These are phyloP conservation scores for Anthonomus grandis DNA, from an alignment of 1,140 invertebrate species.

Conservation along the genomic window DNA sequence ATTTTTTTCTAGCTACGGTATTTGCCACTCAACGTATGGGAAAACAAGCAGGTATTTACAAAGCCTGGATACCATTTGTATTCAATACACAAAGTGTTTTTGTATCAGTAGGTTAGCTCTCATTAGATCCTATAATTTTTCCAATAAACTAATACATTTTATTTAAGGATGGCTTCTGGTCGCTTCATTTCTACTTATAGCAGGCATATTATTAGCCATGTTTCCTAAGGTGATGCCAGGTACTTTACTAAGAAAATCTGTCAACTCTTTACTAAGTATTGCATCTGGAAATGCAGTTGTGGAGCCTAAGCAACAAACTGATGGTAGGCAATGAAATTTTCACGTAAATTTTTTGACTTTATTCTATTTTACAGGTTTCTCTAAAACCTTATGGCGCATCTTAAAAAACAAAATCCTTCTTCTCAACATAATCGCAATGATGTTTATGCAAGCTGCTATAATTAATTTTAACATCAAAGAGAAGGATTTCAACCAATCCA, in stretches of 20 bases:
- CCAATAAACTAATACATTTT: conserved; percentile 7
- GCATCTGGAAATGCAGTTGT: conserved; percentile 25
- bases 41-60: conserved; percentile 47
- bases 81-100: conserved; percentile 31
- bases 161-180: conserved; percentile 59
- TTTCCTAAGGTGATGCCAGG: conserved; percentile 58
- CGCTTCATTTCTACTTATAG: conserved; percentile 53
- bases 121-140: background rate
- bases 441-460: conserved; percentile 56
- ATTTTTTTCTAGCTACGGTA: too few species aligned
- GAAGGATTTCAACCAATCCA: conserved; percentile 57
- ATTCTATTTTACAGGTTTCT: conserved; percentile 48
- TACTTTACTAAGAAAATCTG: conserved; percentile 56
- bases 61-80: conserved; percentile 45
- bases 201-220: conserved; percentile 54
- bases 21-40: conserved; percentile 48
- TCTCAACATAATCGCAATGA: conserved; percentile 55
- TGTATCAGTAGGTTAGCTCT: conserved; percentile 32
- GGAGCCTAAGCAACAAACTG: conserved; percentile 11
- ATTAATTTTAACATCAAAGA: conserved; percentile 57
- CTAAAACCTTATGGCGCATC: conserved; percentile 55
- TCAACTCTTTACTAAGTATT: conserved; percentile 48
- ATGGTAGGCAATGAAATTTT: conserved; percentile 23
- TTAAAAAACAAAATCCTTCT: conserved; percentile 60
- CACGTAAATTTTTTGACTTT: background rate